Evolutionary conservation across 2,797 vertebrate genomes (phyloP), one percentile per base, ranked within the genome.

Genomic region (Orestias chungarensis): DNA sequence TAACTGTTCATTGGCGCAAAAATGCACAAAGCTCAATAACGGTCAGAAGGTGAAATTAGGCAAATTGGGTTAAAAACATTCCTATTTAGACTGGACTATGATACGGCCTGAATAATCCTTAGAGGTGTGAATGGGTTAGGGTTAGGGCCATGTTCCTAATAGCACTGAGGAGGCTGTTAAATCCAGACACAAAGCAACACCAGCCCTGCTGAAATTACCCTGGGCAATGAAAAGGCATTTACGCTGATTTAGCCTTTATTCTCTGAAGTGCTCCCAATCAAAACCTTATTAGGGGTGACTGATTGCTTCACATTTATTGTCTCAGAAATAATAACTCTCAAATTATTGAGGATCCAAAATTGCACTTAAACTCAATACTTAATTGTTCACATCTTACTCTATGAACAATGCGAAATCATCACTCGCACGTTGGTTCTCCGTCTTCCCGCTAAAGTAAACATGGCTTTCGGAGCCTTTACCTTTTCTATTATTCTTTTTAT

Each of bases 221-320:
- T 66, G 17, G 44, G 72, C 65, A 74, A 76, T 81, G 71, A 78
- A 86, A 82, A 85, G 64, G 50, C 50, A 61, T 74, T 79, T 50
- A 75, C 71, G 68, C 38, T 68, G 57, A 75, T 76, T 79, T 72
- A 55, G 74, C 69, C 44, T 86, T 85, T 80, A 76, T 84, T 76
- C 44, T 29, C 25, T 70, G 11, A 85, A 89, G 82, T 83, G 75
- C 64, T 79, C 61, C 71, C 80, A 86, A 86, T 86, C 81, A 78
- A 55, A 18, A n/a, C 61, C 75, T 80, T 77, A 82, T 90, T 86
- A 85, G 61, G 23, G 64, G 55, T 59, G 79, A 80, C 80, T 87
- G 85, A 90, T 91, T 91, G 83, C 79, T 84, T 86, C 81, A 81
- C 80, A 86, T 81, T 82, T 82, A 78, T 84, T 83, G 68, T 89